Percentiles rank a stretch among this genome's conserved stretches.
phyloP scores from a whole-genome alignment of 2,113 vertebrate species.

The Ictalurus punctatus region DNA sequence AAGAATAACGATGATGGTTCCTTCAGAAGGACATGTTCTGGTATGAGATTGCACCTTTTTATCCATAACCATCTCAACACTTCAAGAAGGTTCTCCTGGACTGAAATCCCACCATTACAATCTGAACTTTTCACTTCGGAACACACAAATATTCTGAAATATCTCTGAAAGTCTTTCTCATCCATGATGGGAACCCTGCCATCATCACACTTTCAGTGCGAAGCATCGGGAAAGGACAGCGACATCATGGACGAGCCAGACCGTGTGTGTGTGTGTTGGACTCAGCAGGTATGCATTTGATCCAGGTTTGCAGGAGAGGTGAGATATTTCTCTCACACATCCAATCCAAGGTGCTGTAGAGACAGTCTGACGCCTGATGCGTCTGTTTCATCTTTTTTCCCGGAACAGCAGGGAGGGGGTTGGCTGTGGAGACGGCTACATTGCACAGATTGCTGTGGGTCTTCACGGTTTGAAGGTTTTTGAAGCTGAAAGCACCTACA shows the following conservation, averaged over 20 bases:
- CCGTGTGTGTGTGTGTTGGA: not conserved
- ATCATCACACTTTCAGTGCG: not conserved
- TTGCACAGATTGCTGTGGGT: not conserved
- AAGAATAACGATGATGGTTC: not conserved
- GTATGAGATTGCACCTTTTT: not conserved
- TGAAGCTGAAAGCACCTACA: not conserved
- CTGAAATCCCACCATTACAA: not conserved
- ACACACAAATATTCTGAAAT: not conserved
- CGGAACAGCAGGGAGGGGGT: not conserved
- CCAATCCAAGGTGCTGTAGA: slow-evolving; percentile 13
- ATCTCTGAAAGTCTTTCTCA: not conserved
- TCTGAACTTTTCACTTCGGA: not conserved
- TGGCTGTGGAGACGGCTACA: not conserved
- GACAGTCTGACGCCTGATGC: slow-evolving; percentile 32
- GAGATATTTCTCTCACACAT: slow-evolving; percentile 45
- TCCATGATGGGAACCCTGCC: not conserved
- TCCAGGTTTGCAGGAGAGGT: slow-evolving; percentile 28
- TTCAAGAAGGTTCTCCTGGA: not conserved
- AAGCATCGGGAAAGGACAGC: not conserved
- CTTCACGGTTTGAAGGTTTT: not conserved
- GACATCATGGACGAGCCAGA: not conserved
- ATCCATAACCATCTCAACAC: not conserved
- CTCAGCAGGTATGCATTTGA: slow-evolving; percentile 19
- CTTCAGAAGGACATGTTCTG: not conserved
- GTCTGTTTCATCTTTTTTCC: slow-evolving; percentile 24